Evolutionary conservation across 2,797 vertebrate genomes (phyloP), one percentile per base, ranked within the genome.

Genomic region (Tamandua tetradactyla): DNA sequence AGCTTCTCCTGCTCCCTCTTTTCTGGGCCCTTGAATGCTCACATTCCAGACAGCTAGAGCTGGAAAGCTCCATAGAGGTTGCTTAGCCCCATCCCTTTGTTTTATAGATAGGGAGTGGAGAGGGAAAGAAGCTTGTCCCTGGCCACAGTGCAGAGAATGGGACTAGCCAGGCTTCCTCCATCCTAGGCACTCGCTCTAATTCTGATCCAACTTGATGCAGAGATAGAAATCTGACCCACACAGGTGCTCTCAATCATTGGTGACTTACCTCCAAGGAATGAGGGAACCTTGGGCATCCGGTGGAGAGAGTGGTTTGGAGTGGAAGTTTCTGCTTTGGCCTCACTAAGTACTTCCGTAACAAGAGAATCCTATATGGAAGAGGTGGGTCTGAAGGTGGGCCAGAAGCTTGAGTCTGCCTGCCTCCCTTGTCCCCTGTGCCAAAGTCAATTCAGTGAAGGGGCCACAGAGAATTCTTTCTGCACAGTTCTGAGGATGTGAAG

Each of bases 21-120:
- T 57, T 22, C 68, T 71, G 78, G 59, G 79, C 69, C 14, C 17
- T 59, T 82, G 94, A 72, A 49, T 32, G 69, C 44, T 69, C 17
- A 49, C 20, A 44, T 52, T 89, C 59, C 35, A 30, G 27, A 40
- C 35, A 23, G 32, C 61, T 79, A 27, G 55, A 49, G 52, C 66
- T 88, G 83, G 82, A 79, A 94, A 95, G 71, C 68, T 89, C 89
- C 89, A 3, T 4, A 35, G 47, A 81, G 64, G 78, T 8, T 32
- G 47, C 62, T 61, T 62, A 71, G 79, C 62, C 35, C 0, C 30
- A 59, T 75, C 55, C 55, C 74, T 89, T 80, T 80, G 74, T 59
- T 94, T 80, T 78, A 52, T 61, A 62, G 87, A 44, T 14, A 5
- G 13, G 57, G 55, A 89, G 55, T 72, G 47, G 27, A 61, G n/a